These are phyloP conservation scores for Cataglyphis rosenhaueri DNA, from an alignment of 2,888 invertebrate genomes.

Conservation along the genomic window DNA sequence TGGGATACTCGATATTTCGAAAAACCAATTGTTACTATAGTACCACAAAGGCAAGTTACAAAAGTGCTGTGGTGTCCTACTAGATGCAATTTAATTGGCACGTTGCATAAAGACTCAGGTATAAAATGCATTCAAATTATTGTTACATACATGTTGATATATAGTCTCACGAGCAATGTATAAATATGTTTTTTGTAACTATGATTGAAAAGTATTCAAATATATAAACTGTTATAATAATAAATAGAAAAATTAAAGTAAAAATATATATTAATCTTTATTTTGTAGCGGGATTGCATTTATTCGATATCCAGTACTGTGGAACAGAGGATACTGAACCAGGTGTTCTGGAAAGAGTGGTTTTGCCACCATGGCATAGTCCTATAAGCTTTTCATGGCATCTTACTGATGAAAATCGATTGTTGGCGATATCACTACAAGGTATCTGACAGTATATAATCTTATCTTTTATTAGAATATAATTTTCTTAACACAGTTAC, in stretches of 20 bases:
- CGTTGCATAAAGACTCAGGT: constrained; percentile 91
- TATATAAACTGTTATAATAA: not conserved
- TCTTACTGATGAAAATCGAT: constrained; percentile 91
- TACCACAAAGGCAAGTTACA: constrained; percentile 89
- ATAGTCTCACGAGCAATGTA: not conserved
- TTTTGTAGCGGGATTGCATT: constrained; percentile 87
- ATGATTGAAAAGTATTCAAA: not conserved
- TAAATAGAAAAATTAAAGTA: not conserved
- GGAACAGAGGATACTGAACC: constrained; percentile 91
- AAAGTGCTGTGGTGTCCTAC: constrained; percentile 96
- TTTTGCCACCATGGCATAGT: constrained; percentile 84
- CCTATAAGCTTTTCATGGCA: constrained; percentile 95
- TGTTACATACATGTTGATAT: not conserved
- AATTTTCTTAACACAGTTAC: not conserved
- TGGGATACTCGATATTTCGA: constrained; percentile 97
- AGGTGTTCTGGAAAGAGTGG: constrained; percentile 90
- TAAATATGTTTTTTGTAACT: not conserved
- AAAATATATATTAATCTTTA: not conserved
- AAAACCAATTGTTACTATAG: constrained; percentile 92
- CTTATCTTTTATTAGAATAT: not conserved
- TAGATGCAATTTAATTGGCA: constrained; percentile 92
- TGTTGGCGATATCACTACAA: constrained; percentile 88
- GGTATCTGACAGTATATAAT: constrained; percentile 67
- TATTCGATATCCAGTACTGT: constrained; percentile 94
- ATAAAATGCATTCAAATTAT: not conserved